These are phyloP conservation scores for Tortricodes alternella DNA, from an alignment of 2,888 invertebrate genomes.

Conservation along the genomic window DNA sequence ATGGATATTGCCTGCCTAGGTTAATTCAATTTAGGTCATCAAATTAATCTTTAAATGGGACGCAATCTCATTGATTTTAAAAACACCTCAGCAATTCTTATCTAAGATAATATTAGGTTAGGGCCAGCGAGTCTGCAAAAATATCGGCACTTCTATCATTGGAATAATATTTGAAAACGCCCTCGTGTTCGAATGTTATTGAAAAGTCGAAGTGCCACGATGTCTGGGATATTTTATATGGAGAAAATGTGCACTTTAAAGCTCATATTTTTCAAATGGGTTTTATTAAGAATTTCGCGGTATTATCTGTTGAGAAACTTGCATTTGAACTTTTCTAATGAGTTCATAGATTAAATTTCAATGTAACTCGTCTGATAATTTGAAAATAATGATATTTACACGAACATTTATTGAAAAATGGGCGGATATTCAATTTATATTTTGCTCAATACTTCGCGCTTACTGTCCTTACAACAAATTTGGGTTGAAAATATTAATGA, in stretches of 20 bases:
- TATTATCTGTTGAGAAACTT: not conserved
- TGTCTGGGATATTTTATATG: conserved; percentile 20
- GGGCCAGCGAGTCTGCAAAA: conserved; percentile 20
- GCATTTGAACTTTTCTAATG: not conserved
- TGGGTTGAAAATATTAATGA: no score
- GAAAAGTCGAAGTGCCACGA: conserved; percentile 24
- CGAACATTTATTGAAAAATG: no score
- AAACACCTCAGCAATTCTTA: conserved; percentile 4
- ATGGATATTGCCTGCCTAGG: no score
- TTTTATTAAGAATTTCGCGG: not conserved
- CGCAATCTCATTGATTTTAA: conserved; percentile 10
- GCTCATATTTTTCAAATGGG: conserved; percentile 5
- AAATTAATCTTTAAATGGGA: no score
- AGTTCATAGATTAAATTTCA: no score
- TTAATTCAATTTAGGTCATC: no score
- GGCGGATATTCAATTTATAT: no score
- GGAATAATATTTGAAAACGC: conserved; percentile 28
- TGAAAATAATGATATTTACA: no score
- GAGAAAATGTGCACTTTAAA: conserved; percentile 9
- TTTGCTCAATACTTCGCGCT: no score
- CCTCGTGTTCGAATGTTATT: conserved; percentile 25
- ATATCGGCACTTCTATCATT: conserved; percentile 27
- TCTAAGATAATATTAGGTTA: conserved; percentile 24
- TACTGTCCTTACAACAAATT: no score
- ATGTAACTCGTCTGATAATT: no score